Evolutionary conservation across 2,888 invertebrate species (phyloP).

Genomic region (Enchytraeus crypticus): DNA sequence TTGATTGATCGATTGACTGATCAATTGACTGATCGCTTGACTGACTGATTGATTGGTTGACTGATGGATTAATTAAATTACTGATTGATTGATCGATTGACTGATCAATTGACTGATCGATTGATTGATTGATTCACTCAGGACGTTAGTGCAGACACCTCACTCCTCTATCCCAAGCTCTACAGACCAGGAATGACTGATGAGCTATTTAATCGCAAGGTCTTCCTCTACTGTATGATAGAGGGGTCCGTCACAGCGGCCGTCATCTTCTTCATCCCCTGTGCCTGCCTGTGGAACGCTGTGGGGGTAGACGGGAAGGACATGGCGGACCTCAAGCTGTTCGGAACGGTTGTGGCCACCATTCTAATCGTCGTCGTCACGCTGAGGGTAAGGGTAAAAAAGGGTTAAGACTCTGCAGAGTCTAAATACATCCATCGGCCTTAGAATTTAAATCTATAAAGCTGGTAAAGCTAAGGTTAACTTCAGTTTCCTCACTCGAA

Average conservation of each 20-base stretch:
- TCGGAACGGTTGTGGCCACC: constrained; percentile 91
- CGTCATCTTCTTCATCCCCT: constrained; percentile 90
- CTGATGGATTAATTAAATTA: too few species aligned
- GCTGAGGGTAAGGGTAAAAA: constrained; percentile 63
- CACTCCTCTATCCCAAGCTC: constrained; percentile 81
- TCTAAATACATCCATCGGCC: too few species aligned
- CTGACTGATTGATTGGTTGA: too few species aligned
- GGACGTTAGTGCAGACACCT: constrained; percentile 71
- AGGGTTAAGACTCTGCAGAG: too few species aligned
- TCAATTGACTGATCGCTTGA: too few species aligned
- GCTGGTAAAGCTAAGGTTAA: too few species aligned
- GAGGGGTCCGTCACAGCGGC: constrained; percentile 70
- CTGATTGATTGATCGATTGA: too few species aligned
- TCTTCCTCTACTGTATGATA: constrained; percentile 80
- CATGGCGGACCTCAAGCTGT: constrained; percentile 84
- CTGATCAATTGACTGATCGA: too few species aligned
- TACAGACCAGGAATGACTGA: constrained; percentile 90
- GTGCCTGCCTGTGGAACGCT: constrained; percentile 81
- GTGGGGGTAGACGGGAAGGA: constrained; percentile 77
- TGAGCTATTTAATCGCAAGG: constrained; percentile 83
- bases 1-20: too few species aligned
- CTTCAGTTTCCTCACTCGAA: too few species aligned
- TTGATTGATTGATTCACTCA: constrained; percentile 49
- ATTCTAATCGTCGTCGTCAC: constrained; percentile 94
- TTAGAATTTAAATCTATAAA: too few species aligned